Evolutionary conservation across 2,797 vertebrate genomes (phyloP).

Genomic region (Pyrocephalus nanus): DNA sequence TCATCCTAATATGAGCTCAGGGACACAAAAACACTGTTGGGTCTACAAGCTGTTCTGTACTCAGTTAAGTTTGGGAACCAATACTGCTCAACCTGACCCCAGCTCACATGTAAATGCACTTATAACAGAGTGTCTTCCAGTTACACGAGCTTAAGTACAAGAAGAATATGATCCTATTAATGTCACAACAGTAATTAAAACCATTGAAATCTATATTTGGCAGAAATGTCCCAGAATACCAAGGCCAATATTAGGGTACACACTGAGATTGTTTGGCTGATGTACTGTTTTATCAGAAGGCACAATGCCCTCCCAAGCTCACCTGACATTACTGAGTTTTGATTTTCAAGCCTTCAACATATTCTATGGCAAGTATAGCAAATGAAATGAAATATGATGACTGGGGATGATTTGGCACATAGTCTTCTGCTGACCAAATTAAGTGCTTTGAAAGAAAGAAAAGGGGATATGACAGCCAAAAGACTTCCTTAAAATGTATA

Average conservation of each 20-base stretch:
- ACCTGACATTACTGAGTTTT: slow-evolving; percentile 19
- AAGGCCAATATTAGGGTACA: not conserved
- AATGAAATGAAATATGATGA: slow-evolving; percentile 46
- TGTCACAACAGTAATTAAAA: not conserved
- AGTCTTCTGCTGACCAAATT: not conserved
- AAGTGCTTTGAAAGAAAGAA: slow-evolving; percentile 7
- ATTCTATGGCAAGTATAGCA: not conserved
- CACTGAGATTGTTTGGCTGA: not conserved
- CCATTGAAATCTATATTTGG: not conserved
- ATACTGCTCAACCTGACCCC: not conserved
- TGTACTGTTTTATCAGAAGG: slow-evolving; percentile 3
- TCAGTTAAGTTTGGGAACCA: not conserved
- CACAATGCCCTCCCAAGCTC: not conserved
- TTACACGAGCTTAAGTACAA: not conserved
- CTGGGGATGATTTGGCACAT: slow-evolving; percentile 8
- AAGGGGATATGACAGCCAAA: not conserved
- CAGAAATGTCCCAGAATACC: not conserved
- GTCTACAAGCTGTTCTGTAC: not conserved
- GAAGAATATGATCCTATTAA: not conserved
- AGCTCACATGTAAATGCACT: not conserved
- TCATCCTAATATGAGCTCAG: not conserved
- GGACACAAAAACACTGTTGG: not conserved
- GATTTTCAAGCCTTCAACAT: slow-evolving; percentile 45
- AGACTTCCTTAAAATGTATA: not conserved
- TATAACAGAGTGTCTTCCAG: not conserved